These are phyloP conservation scores for Vulpes vulpes DNA, from an alignment of 2,113 vertebrate genomes.

Conservation along the genomic window DNA sequence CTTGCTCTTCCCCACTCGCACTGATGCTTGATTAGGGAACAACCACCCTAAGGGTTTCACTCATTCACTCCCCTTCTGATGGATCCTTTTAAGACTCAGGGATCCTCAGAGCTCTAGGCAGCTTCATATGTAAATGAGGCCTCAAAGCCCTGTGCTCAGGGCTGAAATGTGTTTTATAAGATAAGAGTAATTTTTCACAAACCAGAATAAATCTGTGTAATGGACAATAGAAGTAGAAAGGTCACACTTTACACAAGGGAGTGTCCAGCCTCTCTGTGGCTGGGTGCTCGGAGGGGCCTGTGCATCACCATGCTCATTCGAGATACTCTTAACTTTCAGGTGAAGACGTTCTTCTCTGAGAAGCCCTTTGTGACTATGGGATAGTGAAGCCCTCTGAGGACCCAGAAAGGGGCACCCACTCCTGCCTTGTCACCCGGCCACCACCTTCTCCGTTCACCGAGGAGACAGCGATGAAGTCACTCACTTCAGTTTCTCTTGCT, in stretches of 20 bases:
- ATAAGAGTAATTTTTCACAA: constrained; percentile 68
- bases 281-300: not conserved
- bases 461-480: not conserved
- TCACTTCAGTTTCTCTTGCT: not conserved
- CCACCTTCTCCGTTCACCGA: not conserved
- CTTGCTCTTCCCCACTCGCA: not conserved
- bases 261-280: not conserved
- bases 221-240: constrained; percentile 60
- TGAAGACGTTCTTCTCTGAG: not conserved
- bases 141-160: constrained; percentile 42
- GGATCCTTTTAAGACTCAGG: constrained; percentile 39
- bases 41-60: constrained; percentile 38
- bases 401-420: not conserved
- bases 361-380: not conserved
- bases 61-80: constrained; percentile 6
- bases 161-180: constrained; percentile 80
- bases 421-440: too few relatives aligned
- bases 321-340: not conserved
- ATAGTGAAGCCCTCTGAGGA: not conserved
- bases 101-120: constrained; percentile 44
- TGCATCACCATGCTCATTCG: not conserved
- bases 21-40: not conserved
- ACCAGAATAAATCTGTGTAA: constrained; percentile 64
- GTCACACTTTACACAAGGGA: not conserved
- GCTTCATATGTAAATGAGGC: constrained; percentile 73